Evolutionary conservation across 2,113 vertebrate species (phyloP).

Genomic region (Poicephalus gulielmi): DNA sequence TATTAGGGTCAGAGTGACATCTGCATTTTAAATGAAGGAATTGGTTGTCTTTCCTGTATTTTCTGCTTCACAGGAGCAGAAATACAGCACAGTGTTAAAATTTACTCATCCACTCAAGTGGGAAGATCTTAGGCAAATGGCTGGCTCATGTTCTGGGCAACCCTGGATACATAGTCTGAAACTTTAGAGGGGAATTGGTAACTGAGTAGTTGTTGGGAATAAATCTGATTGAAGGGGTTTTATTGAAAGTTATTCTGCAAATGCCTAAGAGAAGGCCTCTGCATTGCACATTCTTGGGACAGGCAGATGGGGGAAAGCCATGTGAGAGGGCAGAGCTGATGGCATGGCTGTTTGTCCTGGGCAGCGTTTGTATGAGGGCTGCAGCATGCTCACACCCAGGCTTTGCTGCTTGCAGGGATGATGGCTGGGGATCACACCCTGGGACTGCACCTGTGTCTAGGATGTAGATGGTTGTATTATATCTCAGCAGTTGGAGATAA

Average conservation of each 20-base stretch:
- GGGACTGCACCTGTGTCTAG: background rate
- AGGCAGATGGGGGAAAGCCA: background rate
- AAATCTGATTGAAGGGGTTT: background rate
- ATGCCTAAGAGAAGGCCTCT: background rate
- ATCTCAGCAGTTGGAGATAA: background rate
- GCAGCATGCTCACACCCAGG: accelerated
- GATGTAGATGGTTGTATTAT: background rate
- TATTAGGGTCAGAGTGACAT: background rate
- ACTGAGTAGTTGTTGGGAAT: background rate
- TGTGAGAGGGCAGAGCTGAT: background rate
- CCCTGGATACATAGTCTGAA: background rate
- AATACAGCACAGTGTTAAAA: background rate
- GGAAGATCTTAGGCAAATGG: background rate
- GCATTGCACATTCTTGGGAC: accelerated
- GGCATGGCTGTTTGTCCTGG: accelerated
- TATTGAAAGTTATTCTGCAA: background rate
- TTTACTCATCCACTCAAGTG: background rate
- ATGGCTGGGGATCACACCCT: background rate
- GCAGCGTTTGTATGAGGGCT: background rate
- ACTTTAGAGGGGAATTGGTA: background rate
- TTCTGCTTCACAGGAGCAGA: background rate
- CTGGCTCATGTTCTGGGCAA: background rate
- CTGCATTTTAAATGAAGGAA: background rate
- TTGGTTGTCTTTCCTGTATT: background rate
- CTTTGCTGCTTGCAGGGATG: background rate